A percentile compares a stretch with the other conserved stretches of the same genome.
phyloP scores from a whole-genome alignment of 2,113 vertebrate genomes.

The Aegithalos caudatus region DNA sequence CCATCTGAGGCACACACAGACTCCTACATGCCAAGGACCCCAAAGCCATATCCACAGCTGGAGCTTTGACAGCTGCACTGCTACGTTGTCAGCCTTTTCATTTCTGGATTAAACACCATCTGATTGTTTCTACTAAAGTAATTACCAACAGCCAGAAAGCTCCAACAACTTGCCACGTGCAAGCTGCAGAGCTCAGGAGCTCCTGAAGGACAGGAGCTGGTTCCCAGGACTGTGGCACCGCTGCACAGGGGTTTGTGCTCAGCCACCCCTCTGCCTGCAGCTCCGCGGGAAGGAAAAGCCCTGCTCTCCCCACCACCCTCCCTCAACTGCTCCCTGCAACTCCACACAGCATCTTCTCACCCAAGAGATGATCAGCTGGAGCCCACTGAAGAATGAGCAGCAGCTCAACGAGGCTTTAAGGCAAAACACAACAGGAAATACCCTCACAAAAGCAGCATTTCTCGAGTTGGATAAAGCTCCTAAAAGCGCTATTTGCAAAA shows the following conservation, averaged over 20 bases:
- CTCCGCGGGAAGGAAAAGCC: neutral
- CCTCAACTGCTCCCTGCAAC: neutral
- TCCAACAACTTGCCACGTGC: neutral
- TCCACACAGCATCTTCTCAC: neutral
- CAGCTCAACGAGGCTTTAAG: neutral
- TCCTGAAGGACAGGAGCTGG: neutral
- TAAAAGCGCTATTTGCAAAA: neutral
- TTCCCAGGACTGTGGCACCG: rapidly evolving
- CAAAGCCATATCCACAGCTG: neutral
- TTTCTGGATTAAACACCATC: neutral
- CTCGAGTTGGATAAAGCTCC: neutral
- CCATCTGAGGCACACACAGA: neutral
- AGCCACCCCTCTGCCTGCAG: neutral
- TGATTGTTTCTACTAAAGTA: neutral
- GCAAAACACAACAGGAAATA: neutral
- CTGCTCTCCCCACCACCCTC: no score
- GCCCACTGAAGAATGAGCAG: neutral
- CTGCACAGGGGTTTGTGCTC: neutral
- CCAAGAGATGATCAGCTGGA: neutral
- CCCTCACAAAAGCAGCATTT: neutral
- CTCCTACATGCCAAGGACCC: neutral
- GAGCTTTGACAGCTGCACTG: neutral
- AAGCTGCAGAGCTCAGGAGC: neutral
- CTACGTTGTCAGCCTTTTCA: neutral
- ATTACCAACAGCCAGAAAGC: neutral